Conservation (phyloP, 2,888 invertebrate species). For the Tenthredo livida region DNA sequence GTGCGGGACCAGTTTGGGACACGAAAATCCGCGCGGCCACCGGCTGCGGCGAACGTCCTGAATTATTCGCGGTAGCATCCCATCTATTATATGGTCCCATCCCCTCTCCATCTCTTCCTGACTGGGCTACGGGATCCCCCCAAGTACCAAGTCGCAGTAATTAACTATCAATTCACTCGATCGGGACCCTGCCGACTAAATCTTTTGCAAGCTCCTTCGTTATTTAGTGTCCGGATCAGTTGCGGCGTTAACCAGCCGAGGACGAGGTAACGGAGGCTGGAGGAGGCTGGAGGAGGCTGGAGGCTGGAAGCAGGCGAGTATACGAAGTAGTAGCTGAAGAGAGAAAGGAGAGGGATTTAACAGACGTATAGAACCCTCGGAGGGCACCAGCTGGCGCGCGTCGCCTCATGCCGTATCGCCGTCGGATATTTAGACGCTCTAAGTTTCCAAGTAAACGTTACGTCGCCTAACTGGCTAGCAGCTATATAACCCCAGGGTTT, state of each 20-base stretch:
- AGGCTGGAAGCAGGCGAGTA: neutral
- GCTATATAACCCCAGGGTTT: constrained; percentile 2
- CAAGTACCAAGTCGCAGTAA: constrained; percentile 63
- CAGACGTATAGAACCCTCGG: constrained; percentile 50
- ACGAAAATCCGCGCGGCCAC: constrained; percentile 71
- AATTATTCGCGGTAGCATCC: constrained; percentile 73
- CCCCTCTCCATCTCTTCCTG: neutral
- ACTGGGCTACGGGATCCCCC: constrained; percentile 34
- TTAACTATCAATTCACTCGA: constrained; percentile 75
- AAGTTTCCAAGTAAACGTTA: constrained; percentile 54
- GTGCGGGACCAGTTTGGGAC: constrained; percentile 62
- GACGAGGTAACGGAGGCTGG: constrained; percentile 17
- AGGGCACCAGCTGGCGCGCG: constrained; percentile 34
- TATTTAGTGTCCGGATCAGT: constrained; percentile 52
- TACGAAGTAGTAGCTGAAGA: constrained; percentile 1
- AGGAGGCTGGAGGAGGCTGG: constrained; percentile 5
- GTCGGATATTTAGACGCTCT: constrained; percentile 52
- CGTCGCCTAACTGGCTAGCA: constrained; percentile 36
- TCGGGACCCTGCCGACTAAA: constrained; percentile 64
- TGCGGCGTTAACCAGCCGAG: constrained; percentile 47
- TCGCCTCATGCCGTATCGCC: constrained; percentile 36
- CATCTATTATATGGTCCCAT: constrained; percentile 72
- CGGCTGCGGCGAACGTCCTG: constrained; percentile 62
- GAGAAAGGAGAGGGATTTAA: constrained; percentile 43
- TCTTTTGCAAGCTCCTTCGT: constrained; percentile 52